A percentile compares a stretch with the other conserved stretches of the same genome.
These are phyloP conservation scores for Pristiophorus japonicus DNA, from an alignment of 2,113 vertebrate genomes.

Conservation along the genomic window DNA sequence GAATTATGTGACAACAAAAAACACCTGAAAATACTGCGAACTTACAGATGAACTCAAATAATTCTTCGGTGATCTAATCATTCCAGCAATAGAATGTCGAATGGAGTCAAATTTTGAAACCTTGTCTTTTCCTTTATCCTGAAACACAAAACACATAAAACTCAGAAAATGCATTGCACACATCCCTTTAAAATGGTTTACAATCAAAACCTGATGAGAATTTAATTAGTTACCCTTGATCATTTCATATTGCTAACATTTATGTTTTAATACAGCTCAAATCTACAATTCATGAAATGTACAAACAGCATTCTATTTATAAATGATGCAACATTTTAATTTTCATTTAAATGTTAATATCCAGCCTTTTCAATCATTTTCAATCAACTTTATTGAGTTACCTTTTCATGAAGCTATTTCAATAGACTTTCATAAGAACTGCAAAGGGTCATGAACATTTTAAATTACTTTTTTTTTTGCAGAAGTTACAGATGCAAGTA, in stretches of 20 bases:
- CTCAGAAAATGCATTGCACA: neutral
- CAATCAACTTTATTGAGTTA: too few relatives aligned
- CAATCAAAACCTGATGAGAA: neutral
- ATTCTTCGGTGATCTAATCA: slow-evolving; percentile 85
- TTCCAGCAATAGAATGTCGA: slow-evolving; percentile 87
- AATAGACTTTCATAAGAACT: too few relatives aligned
- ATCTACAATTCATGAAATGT: too few relatives aligned
- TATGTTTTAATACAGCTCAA: too few relatives aligned
- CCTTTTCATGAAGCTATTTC: too few relatives aligned
- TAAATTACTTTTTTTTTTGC: too few relatives aligned
- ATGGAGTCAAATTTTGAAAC: slow-evolving; percentile 91
- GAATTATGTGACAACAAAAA: neutral
- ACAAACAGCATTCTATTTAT: too few relatives aligned
- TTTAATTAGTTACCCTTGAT: neutral
- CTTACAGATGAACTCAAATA: slow-evolving; percentile 80
- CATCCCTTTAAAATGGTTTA: neutral
- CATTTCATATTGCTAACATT: neutral
- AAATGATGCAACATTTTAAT: too few relatives aligned
- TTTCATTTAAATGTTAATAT: too few relatives aligned
- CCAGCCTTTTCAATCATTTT: too few relatives aligned
- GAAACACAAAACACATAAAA: slow-evolving; percentile 41
- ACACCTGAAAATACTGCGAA: slow-evolving; percentile 38
- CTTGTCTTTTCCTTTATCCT: slow-evolving; percentile 85
- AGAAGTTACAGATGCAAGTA: too few relatives aligned
- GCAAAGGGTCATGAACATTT: too few relatives aligned